phyloP scores from a whole-genome alignment of 2,113 vertebrate species.

The Oreotrochilus melanogaster region DNA sequence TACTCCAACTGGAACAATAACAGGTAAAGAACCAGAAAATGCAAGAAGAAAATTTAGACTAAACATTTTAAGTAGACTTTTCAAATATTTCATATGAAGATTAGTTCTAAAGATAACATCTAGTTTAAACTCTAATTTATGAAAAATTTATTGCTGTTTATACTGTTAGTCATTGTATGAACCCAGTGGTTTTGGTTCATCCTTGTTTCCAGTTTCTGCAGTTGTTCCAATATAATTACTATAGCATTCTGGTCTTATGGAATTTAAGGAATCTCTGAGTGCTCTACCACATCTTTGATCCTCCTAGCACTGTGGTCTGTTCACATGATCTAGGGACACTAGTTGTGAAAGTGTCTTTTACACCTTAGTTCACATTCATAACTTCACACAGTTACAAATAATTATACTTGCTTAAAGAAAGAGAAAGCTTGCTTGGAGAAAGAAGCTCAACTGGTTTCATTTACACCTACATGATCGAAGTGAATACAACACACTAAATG shows the following conservation, averaged over 20 bases:
- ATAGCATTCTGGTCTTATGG: not conserved
- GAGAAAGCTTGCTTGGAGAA: not conserved
- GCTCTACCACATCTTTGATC: not conserved
- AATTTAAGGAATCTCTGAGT: not conserved
- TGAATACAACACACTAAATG: not conserved
- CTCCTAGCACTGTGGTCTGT: not conserved
- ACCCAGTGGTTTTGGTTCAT: not conserved
- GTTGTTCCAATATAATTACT: not conserved
- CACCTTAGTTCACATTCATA: not conserved
- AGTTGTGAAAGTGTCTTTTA: not conserved
- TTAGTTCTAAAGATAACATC: not conserved
- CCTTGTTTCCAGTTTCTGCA: not conserved
- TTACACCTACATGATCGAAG: not conserved
- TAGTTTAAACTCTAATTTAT: not conserved
- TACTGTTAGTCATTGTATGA: not conserved
- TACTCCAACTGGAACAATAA: not conserved
- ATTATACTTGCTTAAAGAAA: not conserved
- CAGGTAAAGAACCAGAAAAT: not conserved
- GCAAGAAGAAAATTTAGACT: not conserved
- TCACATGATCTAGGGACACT: not conserved
- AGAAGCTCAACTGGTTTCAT: not conserved
- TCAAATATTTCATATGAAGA: not conserved
- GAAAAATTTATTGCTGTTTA: not conserved
- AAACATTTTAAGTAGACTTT: not conserved
- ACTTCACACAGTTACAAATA: not conserved